Percentiles rank a stretch among this genome's conserved stretches.
phyloP scores from a whole-genome alignment of 2,888 invertebrate species.

The Dermolepida albohirtum region DNA sequence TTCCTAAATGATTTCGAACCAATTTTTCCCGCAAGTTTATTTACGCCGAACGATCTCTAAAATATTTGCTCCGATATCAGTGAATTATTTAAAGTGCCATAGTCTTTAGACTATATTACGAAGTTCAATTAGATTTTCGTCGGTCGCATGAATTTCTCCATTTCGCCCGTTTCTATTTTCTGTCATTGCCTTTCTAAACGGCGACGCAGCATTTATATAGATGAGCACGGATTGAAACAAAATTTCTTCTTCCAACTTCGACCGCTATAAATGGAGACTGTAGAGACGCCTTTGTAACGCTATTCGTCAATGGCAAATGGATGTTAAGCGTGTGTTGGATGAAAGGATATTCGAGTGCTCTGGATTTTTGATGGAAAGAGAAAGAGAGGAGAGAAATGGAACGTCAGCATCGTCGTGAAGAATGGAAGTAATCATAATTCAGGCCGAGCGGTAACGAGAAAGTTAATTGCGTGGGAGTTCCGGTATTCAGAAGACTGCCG shows the following conservation, averaged over 20 bases:
- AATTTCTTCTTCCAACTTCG: neutral
- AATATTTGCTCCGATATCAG: too few species aligned
- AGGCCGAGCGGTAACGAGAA: constrained; percentile 27
- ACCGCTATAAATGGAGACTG: neutral
- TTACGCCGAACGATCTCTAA: too few species aligned
- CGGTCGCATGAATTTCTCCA: too few species aligned
- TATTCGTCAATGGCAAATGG: constrained; percentile 15
- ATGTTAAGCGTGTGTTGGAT: constrained; percentile 5
- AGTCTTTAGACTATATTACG: too few species aligned
- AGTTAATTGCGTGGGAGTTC: constrained; percentile 35
- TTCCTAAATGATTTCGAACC: too few species aligned
- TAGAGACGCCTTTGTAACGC: neutral
- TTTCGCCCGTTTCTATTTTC: too few species aligned
- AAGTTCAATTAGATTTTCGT: too few species aligned
- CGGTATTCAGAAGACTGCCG: constrained; percentile 20
- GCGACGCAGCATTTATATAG: constrained; percentile 4
- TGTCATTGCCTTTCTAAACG: neutral
- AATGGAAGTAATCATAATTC: constrained; percentile 36
- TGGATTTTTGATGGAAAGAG: constrained; percentile 17
- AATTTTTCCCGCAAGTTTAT: too few species aligned
- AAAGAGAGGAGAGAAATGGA: neutral
- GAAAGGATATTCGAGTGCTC: constrained; percentile 18
- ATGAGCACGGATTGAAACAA: neutral
- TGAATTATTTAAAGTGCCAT: too few species aligned
- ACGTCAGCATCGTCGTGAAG: constrained; percentile 6